Base-by-base conservation (phyloP, 2,113 vertebrate genomes). In the Cryptomyrus ogoouensis region DNA sequence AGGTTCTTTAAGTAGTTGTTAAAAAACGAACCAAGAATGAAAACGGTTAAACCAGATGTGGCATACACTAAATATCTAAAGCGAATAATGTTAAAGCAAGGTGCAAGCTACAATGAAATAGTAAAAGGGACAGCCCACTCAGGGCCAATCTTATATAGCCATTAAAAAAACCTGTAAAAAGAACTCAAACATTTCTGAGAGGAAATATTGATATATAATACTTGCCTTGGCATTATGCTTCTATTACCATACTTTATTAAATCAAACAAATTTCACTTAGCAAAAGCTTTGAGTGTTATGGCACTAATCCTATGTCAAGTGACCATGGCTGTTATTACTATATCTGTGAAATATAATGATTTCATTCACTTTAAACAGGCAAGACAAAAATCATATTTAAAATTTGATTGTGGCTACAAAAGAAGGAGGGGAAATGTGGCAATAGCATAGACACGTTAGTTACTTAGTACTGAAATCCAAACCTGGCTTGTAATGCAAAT, bases 301-400 rank as follows among this genome's bases (percentile, higher is more conserved):
- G 15, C 49, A 27, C 7, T 53, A 47, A 53, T 52, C 49, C 85
- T 87, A 53, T 86, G 47, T 53, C 31, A 52, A 35, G 85, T 27
- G 27, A 53, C 47, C 7, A 53, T 56, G 15, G 13, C n/a, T 53
- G 17, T 87, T 39, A 35, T 53, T 87, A 19, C 49, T 52, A 35
- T 87, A 87, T 52, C 85, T 87, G 15, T 53, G 50, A 47, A 86
- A 86, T 47, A 86, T 49, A 56, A 86, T 86, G 10, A 86, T 24
- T n/a, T 53, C 27, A 53, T 87, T 83, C 21, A n/a, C 19, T 44
- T 46, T 24, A 53, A 52, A 52, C 24, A 24, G 50, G 49, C 31
- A 17, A n/a, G 35, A 44, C 15, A 13, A 83, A 83, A 89, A 50
- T 24, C 27, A 49, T 42, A 77, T 80, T 52, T 52, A 31, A 80